These are phyloP conservation scores for Lasioglossum lativentre DNA, from an alignment of 2,888 invertebrate genomes.

Conservation along the genomic window DNA sequence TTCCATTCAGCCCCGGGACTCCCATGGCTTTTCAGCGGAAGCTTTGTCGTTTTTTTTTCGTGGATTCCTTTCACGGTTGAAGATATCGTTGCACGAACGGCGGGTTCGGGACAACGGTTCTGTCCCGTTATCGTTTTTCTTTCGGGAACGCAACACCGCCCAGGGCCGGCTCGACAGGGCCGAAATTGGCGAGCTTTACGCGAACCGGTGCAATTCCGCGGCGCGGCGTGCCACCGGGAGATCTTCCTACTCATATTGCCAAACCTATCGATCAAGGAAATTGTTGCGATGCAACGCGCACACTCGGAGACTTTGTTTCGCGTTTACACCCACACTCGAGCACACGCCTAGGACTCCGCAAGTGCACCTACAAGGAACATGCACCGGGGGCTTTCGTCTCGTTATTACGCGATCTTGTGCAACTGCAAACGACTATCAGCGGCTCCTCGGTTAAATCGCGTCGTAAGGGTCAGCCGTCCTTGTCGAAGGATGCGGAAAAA, in stretches of 20 bases:
- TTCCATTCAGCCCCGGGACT: neutral
- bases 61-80: neutral
- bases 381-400: conserved; percentile 31
- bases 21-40: neutral
- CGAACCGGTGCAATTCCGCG: neutral
- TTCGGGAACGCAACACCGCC: neutral
- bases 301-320: conserved; percentile 45
- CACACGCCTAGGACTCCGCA: conserved; percentile 34
- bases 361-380: conserved; percentile 35
- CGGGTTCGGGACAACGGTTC: neutral
- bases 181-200: neutral
- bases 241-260: conserved; percentile 38
- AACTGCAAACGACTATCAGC: conserved; percentile 60
- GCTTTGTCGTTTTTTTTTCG: neutral
- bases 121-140: neutral
- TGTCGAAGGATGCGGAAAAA: neutral
- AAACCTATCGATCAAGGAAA: conserved; percentile 57
- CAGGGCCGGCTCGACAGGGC: neutral
- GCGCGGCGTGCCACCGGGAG: neutral
- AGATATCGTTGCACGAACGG: neutral
- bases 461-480: conserved; percentile 14
- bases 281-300: conserved; percentile 51
- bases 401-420: conserved; percentile 68
- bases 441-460: conserved; percentile 26
- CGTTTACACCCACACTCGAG: conserved; percentile 23